Evolutionary conservation across 1,140 invertebrate species (phyloP).

Genomic region (Trichomalopsis sarcophagae): DNA sequence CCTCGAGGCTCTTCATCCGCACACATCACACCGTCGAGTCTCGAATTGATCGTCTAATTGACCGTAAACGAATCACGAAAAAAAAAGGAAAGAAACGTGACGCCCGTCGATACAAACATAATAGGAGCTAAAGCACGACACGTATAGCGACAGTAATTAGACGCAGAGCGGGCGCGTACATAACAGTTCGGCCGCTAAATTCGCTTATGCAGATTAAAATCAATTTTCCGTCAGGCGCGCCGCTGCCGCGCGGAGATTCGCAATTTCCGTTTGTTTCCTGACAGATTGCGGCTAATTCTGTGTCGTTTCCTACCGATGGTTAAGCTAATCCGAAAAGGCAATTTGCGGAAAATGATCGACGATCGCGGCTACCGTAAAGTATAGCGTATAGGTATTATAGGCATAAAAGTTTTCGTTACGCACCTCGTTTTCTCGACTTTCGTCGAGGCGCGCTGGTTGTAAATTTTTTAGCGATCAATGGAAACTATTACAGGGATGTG

Average conservation of each 20-base stretch:
- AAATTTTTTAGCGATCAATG: background rate
- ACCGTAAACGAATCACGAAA: background rate
- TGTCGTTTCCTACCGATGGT: constrained; percentile 17
- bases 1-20: background rate
- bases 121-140: background rate
- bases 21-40: background rate
- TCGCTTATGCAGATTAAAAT: constrained; percentile 45
- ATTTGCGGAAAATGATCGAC: constrained; percentile 47
- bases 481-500: background rate
- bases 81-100: background rate
- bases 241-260: constrained; percentile 19
- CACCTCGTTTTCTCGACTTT: background rate
- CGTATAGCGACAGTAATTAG: background rate
- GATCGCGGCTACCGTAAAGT: background rate
- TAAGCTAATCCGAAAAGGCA: constrained; percentile 48
- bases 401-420: constrained; percentile 10
- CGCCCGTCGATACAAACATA: background rate
- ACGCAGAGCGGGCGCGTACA: background rate
- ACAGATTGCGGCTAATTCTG: constrained; percentile 34
- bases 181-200: constrained; percentile 1
- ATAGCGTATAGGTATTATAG: background rate
- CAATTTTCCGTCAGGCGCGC: constrained; percentile 33
- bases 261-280: constrained; percentile 46
- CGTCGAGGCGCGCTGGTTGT: background rate
- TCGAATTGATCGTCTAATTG: background rate